Evolutionary conservation across 2,797 vertebrate genomes (phyloP).

Genomic region (Brachyalestes nurse): DNA sequence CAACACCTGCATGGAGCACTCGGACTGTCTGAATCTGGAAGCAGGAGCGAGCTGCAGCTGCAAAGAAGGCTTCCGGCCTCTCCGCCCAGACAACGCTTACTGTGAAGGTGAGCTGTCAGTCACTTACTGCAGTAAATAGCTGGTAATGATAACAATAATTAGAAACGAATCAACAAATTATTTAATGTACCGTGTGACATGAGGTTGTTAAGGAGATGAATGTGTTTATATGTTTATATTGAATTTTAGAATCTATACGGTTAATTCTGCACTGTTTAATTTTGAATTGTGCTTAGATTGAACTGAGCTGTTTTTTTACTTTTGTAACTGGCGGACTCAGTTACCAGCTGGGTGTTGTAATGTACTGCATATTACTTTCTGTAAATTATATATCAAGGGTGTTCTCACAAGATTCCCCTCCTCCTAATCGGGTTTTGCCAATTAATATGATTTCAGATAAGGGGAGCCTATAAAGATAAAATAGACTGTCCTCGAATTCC

Average conservation of each 20-base stretch:
- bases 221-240: not conserved
- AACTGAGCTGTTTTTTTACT: not conserved
- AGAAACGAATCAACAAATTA: not conserved
- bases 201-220: too few relatives aligned
- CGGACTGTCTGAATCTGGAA: slow-evolving; percentile 91
- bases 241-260: too few relatives aligned
- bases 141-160: not conserved
- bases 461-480: slow-evolving; percentile 34
- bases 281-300: not conserved
- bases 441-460: slow-evolving; percentile 22
- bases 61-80: slow-evolving; percentile 90
- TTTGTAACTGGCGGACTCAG: not conserved
- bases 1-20: slow-evolving; percentile 90
- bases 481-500: slow-evolving; percentile 37
- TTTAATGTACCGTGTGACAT: not conserved
- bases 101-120: slow-evolving; percentile 86
- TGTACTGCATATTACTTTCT: not conserved
- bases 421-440: slow-evolving; percentile 30
- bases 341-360: not conserved
- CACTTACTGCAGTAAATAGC: not conserved
- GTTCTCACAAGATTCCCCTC: slow-evolving; percentile 4
- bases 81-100: slow-evolving; percentile 94
- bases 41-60: slow-evolving; percentile 91
- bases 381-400: slow-evolving; percentile 19
- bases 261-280: not conserved